Percentiles rank a stretch among this genome's conserved stretches.
Evolutionary conservation across 2,113 vertebrate species (phyloP).

Genomic region (Lates calcarifer): DNA sequence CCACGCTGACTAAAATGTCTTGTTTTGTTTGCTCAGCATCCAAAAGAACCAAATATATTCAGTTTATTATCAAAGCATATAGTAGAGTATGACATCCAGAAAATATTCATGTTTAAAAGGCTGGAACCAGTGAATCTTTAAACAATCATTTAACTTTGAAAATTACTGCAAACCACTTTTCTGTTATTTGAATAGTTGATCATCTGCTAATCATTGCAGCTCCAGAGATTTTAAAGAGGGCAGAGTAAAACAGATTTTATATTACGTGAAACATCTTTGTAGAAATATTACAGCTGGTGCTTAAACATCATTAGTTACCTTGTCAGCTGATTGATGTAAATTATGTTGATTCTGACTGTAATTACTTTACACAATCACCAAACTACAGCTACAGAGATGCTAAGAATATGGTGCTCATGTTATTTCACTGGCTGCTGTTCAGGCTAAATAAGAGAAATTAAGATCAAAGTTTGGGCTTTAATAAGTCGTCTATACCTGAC

Average conservation of each 20-base stretch:
- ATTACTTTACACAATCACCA: neutral
- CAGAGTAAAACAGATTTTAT: too few relatives aligned
- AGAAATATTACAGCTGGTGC: neutral
- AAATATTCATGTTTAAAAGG: neutral
- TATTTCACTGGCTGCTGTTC: too few relatives aligned
- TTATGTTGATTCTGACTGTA: neutral
- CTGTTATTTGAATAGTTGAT: too few relatives aligned
- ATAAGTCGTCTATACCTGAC: too few relatives aligned
- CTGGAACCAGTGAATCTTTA: neutral
- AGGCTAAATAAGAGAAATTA: neutral
- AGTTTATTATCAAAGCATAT: neutral
- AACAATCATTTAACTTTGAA: neutral
- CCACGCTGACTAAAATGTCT: too few relatives aligned
- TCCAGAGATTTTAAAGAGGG: too few relatives aligned
- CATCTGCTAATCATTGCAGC: too few relatives aligned
- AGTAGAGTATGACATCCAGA: neutral
- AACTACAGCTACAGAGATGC: neutral
- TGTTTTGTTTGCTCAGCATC: too few relatives aligned
- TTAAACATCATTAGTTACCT: neutral
- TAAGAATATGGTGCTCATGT: neutral
- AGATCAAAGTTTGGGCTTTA: neutral
- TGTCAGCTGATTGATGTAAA: neutral
- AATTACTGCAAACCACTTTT: neutral
- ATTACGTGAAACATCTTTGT: too few relatives aligned
- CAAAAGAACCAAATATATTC: neutral